Conservation (phyloP, 2,888 invertebrate genomes). For the Schrankia costaestrigalis region DNA sequence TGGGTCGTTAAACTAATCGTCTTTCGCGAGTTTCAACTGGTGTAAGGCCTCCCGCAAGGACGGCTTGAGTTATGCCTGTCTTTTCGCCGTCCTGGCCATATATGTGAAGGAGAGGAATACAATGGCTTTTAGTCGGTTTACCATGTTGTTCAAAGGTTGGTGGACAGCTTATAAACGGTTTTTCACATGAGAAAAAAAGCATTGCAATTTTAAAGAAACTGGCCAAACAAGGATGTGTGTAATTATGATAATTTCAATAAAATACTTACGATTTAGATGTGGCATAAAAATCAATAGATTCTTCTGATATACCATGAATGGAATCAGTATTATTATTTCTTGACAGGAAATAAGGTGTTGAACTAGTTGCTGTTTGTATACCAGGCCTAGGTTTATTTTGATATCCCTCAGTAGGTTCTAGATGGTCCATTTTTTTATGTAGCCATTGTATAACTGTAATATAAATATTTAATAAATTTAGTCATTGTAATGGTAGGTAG, state of each 20-base stretch:
- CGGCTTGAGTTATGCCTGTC: too few species aligned
- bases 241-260: neutral
- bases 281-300: constrained; percentile 69
- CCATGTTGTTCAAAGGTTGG: too few species aligned
- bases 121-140: too few species aligned
- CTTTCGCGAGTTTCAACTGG: too few species aligned
- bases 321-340: constrained; percentile 47
- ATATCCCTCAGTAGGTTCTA: constrained; percentile 32
- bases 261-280: constrained; percentile 64
- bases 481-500: neutral
- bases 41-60: too few species aligned
- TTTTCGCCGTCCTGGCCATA: too few species aligned
- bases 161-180: too few species aligned
- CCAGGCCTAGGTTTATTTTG: constrained; percentile 34
- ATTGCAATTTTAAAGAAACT: too few species aligned
- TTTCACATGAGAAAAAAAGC: too few species aligned
- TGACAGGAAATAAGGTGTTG: constrained; percentile 61
- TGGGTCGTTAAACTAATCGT: too few species aligned
- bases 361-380: constrained; percentile 48
- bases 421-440: constrained; percentile 70
- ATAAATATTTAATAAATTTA: neutral
- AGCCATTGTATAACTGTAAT: constrained; percentile 75
- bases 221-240: neutral
- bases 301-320: constrained; percentile 55
- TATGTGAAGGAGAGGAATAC: too few species aligned